Conservation (phyloP, 2,888 invertebrate species). For the Cephonodes hylas region DNA sequence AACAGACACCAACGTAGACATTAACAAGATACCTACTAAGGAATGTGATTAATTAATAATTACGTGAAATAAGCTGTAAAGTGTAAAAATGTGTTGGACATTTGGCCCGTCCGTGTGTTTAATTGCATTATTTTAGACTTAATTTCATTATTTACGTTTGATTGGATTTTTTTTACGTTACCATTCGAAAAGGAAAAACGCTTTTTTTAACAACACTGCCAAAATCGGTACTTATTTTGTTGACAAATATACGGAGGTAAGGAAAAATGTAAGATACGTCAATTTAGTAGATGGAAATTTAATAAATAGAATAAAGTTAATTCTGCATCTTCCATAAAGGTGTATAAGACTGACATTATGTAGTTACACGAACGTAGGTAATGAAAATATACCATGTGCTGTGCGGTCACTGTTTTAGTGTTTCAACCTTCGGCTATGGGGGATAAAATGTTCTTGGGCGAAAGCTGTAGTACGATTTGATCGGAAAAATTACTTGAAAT, state of each 20-base stretch:
- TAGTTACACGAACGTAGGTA: conserved; percentile 25
- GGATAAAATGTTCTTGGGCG: neutral
- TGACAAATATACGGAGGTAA: neutral
- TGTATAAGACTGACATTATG: conserved; percentile 58
- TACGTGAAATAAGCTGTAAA: neutral
- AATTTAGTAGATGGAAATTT: conserved; percentile 12
- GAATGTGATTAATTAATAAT: conserved; percentile 24
- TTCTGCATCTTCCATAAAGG: conserved; percentile 48
- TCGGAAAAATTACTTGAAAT: too few species aligned
- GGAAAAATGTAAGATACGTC: conserved; percentile 9
- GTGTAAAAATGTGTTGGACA: neutral
- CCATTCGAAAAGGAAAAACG: too few species aligned
- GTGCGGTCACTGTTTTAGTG: neutral
- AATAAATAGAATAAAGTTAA: conserved; percentile 20
- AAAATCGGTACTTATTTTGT: neutral
- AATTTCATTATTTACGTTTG: conserved; percentile 7
- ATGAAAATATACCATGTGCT: conserved; percentile 36
- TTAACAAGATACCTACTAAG: conserved; percentile 38
- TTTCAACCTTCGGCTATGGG: neutral
- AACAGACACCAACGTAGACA: conserved; percentile 49
- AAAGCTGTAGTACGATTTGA: too few species aligned
- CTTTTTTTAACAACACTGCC: neutral
- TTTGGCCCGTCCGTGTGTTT: conserved; percentile 1
- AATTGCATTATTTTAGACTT: neutral
- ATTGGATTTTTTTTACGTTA: neutral